Conservation (phyloP, 92 coral and sea anemone genomes). For the Montipora capitata region DNA sequence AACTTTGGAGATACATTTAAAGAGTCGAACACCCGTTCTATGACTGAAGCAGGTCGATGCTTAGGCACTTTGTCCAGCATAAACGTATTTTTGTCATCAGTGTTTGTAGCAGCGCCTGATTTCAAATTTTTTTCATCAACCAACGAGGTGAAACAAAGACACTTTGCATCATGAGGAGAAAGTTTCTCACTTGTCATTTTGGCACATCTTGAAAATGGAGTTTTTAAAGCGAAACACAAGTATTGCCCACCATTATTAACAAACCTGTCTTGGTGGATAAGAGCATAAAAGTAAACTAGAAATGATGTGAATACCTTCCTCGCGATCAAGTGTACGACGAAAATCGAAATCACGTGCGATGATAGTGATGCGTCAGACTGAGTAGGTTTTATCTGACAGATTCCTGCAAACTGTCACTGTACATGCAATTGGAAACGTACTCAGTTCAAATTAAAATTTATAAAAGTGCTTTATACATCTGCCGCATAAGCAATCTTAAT, state of each 20-base stretch:
- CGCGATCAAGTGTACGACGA: neutral
- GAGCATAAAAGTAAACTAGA: constrained; percentile 1
- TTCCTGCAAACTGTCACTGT: neutral
- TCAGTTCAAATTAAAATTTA: constrained; percentile 31
- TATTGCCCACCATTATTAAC: constrained; percentile 8
- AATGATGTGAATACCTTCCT: neutral
- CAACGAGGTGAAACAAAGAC: neutral
- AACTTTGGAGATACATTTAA: constrained; percentile 36
- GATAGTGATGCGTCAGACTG: constrained; percentile 5
- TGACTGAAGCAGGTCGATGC: constrained; percentile 17
- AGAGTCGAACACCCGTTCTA: constrained; percentile 31
- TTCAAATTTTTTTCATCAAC: neutral
- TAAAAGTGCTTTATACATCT: constrained; percentile 30
- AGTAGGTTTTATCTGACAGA: constrained; percentile 9
- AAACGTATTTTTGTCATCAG: neutral
- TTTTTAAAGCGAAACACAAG: constrained; percentile 4
- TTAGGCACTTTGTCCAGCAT: constrained; percentile 14
- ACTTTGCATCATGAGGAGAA: neutral
- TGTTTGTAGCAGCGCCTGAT: neutral
- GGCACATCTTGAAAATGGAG: neutral
- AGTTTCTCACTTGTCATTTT: constrained; percentile 41
- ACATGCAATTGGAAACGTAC: constrained; percentile 32
- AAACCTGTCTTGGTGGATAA: neutral
- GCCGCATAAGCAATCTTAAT: constrained; percentile 35
- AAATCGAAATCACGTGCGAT: constrained; percentile 29